A percentile compares a stretch with the other conserved stretches of the same genome.
Conservation (phyloP, 30 jellyfish, hydroid and myxozoan species). For the Cassiopea xamachana region DNA sequence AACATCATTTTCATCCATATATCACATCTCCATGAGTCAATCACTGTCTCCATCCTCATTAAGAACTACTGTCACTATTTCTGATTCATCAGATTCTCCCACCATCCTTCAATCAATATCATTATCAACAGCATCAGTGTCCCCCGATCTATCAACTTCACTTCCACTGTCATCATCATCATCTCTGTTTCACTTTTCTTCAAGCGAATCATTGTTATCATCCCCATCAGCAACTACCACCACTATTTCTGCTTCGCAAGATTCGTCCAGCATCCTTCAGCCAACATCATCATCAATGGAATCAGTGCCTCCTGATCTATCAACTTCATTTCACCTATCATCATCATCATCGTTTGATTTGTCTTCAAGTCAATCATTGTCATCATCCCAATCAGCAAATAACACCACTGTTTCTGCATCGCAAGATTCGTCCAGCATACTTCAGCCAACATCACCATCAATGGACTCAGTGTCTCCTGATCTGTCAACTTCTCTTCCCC, state of each 20-base stretch:
- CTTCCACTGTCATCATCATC: not conserved
- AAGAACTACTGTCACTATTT: not conserved
- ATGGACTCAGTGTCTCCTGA: not conserved
- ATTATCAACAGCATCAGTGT: not conserved
- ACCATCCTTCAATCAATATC: not conserved
- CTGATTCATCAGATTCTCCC: not conserved
- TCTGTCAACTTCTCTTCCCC: not conserved
- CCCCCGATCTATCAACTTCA: not conserved
- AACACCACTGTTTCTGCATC: not conserved
- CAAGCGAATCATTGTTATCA: not conserved
- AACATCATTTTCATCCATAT: not conserved
- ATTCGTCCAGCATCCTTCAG: not conserved
- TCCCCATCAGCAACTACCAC: not conserved
- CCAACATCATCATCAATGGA: not conserved
- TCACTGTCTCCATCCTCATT: not conserved
- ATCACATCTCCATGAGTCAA: not conserved
- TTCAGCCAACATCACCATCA: no score
- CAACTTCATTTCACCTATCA: not conserved
- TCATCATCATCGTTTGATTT: not conserved
- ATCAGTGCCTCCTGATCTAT: not conserved
- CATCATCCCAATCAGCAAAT: not conserved
- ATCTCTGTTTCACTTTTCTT: no score
- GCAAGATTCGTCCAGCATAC: not conserved
- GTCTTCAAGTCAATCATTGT: not conserved
- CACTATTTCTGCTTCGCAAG: not conserved